phyloP scores from a whole-genome alignment of 2,797 vertebrate genomes.

The Hypotaenidia philippensis region DNA sequence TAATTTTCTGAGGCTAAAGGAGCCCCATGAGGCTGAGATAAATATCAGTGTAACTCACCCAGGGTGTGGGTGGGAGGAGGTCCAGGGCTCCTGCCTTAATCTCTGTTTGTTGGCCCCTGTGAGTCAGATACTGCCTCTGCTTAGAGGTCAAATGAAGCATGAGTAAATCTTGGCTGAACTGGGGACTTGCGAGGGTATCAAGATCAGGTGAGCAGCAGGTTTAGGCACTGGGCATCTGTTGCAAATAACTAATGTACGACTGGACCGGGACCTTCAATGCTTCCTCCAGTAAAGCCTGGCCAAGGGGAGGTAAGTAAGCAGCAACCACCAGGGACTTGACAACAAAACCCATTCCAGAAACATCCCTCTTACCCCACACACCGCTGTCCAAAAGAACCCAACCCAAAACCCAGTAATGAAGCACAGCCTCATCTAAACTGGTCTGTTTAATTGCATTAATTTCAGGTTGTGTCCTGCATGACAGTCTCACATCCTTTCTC shows the following conservation, averaged over 20 bases:
- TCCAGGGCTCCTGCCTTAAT: constrained; percentile 20
- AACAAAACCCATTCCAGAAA: background rate
- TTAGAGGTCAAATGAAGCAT: background rate
- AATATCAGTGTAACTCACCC: constrained; percentile 1
- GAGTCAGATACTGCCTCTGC: constrained; percentile 4
- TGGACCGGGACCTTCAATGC: background rate
- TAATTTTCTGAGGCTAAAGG: constrained; percentile 29
- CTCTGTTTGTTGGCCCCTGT: background rate
- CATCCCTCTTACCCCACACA: accelerated
- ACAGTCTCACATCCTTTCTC: background rate
- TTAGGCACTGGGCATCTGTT: background rate
- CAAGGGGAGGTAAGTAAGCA: background rate
- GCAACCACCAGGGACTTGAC: background rate
- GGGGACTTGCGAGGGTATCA: background rate
- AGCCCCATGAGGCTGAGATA: background rate
- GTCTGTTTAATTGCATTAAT: accelerated
- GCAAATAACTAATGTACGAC: background rate
- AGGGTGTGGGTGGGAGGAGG: constrained; percentile 50
- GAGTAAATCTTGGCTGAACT: background rate
- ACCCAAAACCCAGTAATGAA: background rate
- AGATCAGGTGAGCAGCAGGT: background rate
- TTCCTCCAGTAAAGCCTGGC: background rate
- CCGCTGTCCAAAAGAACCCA: background rate
- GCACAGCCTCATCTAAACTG: accelerated
- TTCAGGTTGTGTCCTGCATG: background rate